phyloP scores from a whole-genome alignment of 2,797 vertebrate species.

The Clamator glandarius region DNA sequence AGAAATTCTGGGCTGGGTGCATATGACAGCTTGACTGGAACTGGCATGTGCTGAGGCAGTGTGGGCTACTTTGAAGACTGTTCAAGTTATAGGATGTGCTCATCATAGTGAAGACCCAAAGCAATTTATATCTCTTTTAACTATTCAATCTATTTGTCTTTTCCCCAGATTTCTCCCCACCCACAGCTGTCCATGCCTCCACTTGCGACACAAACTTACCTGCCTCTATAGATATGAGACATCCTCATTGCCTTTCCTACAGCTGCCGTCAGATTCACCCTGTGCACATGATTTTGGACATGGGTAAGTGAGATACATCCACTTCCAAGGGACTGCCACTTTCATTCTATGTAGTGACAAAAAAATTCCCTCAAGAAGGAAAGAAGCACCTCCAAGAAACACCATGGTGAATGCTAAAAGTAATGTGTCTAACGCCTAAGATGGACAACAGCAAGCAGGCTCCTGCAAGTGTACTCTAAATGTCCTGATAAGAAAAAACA shows the following conservation, averaged over 20 bases:
- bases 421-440: background rate
- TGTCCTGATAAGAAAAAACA: background rate
- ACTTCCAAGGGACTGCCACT: background rate
- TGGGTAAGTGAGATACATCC: background rate
- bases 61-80: background rate
- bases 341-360: background rate
- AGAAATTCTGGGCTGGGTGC: background rate
- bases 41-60: background rate
- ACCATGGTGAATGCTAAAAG: background rate
- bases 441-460: background rate
- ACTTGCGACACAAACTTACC: background rate
- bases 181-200: accelerated
- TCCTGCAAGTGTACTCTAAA: background rate
- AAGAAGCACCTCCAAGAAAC: background rate
- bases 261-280: background rate
- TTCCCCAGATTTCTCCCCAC: background rate
- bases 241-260: background rate
- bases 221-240: background rate
- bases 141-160: background rate
- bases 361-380: background rate
- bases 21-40: background rate
- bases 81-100: background rate
- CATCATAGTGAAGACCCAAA: background rate
- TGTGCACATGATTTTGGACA: background rate
- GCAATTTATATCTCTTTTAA: background rate